Base-by-base conservation (phyloP, 2,797 vertebrate species). In the Crossoptilon crossoptilon region DNA sequence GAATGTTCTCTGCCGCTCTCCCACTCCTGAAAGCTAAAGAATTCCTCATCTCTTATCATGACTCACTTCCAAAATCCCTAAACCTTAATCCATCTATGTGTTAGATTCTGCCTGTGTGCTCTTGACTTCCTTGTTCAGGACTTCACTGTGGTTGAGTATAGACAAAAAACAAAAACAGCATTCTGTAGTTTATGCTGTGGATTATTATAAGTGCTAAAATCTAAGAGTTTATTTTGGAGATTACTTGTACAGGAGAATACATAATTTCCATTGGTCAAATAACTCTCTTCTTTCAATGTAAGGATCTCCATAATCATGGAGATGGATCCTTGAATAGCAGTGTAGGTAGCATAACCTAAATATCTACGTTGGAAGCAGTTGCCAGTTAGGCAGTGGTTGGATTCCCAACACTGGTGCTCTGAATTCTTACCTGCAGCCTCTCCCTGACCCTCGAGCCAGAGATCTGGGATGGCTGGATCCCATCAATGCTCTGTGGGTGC, bases 141-240 rank as follows among this genome's bases (percentile, higher is more conserved):
- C 35, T 62, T 73, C 6, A 49, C 0, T 6, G 3, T 5, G 46
- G 23, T 14, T 16, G 29, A 41, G 26, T 43, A 10, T 1, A 49
- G 60, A 14, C n/a, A 72, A 46, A 62, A 4, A 27, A 4, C 1
- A 55, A 26, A 26, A 26, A 10, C 11, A 62, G n/a, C 18, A 10
- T 33, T 80, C 22, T 12, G 8, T 17, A 1, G 23, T 18, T 33
- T 33, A 14, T 53, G 5, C 33, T 33, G 35, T 49, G 24, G 44
- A 33, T 24, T 77, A 44, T 21, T 53, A 7, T n/a, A n/a, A 51
- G n/a, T 15, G n/a, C 35, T 48, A 53, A 29, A 29, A 53, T 53
- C 27, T 10, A 14, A 44, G 44, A 43, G 16, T 35, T 79, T 6
- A 10, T 37, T 44, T 68, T 60, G 22, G n/a, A 75, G 43, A 5